phyloP scores from a whole-genome alignment of 1,140 invertebrate genomes.

The Drosophila lini region DNA sequence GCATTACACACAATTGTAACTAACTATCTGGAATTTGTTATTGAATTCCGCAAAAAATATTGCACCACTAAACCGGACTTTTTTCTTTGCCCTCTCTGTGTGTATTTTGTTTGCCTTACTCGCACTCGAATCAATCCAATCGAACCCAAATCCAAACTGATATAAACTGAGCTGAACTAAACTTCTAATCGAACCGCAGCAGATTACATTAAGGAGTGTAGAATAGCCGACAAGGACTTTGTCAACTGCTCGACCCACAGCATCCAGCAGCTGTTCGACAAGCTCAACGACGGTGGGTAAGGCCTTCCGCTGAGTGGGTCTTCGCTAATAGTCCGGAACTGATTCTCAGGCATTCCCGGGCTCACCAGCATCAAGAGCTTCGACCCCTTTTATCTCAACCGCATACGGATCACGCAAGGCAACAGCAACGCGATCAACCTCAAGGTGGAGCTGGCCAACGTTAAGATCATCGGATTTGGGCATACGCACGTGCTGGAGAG shows the following conservation, averaged over 20 bases:
- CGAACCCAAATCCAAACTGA: conserved; percentile 21
- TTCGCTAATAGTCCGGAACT: neutral
- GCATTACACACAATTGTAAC: conserved; percentile 48
- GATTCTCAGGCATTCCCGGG: conserved; percentile 76
- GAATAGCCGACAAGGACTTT: conserved; percentile 87
- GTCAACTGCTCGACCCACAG: conserved; percentile 87
- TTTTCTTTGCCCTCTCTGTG: conserved; percentile 60
- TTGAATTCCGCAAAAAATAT: conserved; percentile 45
- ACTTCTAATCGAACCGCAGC: conserved; percentile 85
- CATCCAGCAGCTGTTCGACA: conserved; percentile 87
- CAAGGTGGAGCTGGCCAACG: conserved; percentile 88
- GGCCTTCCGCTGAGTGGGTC: neutral
- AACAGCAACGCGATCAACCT: conserved; percentile 88
- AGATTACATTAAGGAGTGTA: conserved; percentile 88
- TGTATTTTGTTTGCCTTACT: conserved; percentile 38
- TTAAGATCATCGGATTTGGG: conserved; percentile 87
- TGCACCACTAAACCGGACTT: conserved; percentile 76
- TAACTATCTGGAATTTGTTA: conserved; percentile 40
- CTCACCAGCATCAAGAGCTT: conserved; percentile 85
- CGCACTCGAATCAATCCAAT: conserved; percentile 25
- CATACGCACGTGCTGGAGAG: conserved; percentile 87
- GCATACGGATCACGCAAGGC: conserved; percentile 88
- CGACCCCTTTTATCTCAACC: conserved; percentile 88
- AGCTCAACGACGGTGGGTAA: conserved; percentile 85
- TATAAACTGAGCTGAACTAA: conserved; percentile 45